Conservation (phyloP, 2,797 vertebrate genomes). For the Tapera naevia region DNA sequence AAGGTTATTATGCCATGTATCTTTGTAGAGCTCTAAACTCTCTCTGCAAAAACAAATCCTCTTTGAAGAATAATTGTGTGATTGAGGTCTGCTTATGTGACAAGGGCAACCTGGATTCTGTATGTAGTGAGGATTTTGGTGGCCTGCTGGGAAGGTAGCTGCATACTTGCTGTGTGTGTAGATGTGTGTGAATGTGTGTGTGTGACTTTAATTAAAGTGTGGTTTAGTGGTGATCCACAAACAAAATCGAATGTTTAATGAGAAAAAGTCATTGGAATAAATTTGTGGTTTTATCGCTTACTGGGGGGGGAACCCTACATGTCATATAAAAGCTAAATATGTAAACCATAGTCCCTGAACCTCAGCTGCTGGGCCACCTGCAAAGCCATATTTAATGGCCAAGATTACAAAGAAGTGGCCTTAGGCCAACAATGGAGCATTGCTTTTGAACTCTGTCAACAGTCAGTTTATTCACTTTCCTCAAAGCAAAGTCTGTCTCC, state of each 20-base stretch:
- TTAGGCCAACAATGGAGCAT: slow-evolving; percentile 75
- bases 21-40: slow-evolving; percentile 33
- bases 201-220: slow-evolving; percentile 32
- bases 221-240: slow-evolving; percentile 57
- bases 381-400: slow-evolving; percentile 80
- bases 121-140: slow-evolving; percentile 15
- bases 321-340: slow-evolving; percentile 76
- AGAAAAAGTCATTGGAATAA: slow-evolving; percentile 72
- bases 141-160: slow-evolving; percentile 45
- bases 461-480: slow-evolving; percentile 79
- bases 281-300: slow-evolving; percentile 73
- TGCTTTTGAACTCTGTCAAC: slow-evolving; percentile 82
- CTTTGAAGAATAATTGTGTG: slow-evolving; percentile 58
- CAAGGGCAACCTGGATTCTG: slow-evolving; percentile 42
- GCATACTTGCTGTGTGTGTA: slow-evolving; percentile 9
- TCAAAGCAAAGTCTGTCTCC: slow-evolving; percentile 74
- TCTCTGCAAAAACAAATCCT: slow-evolving; percentile 41
- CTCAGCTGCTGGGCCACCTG: slow-evolving; percentile 78
- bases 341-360: slow-evolving; percentile 77
- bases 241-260: slow-evolving; percentile 61
- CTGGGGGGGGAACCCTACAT: slow-evolving; percentile 55
- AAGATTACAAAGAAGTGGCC: slow-evolving; percentile 81
- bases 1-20: slow-evolving; percentile 15
- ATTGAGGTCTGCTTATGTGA: slow-evolving; percentile 53
- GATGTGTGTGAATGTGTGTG: background rate